Evolutionary conservation across 2,888 invertebrate genomes (phyloP), one percentile per base, ranked within the genome.

Genomic region (Agrotis segetum): DNA sequence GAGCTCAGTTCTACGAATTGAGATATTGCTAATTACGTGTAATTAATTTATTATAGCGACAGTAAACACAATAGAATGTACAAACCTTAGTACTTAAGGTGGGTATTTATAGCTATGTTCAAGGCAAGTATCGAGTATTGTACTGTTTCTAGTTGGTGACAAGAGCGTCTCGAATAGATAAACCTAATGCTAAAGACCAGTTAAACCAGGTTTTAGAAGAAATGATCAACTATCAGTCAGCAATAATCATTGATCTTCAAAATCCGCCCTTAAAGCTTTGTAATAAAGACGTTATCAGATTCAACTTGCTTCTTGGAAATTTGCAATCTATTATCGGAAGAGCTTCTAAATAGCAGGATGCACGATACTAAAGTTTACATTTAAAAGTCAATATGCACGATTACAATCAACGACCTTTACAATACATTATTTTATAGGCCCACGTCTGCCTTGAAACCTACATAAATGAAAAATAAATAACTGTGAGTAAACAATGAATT

Each of bases 401-500:
- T 16, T 16, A 44, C 47, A 1, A 46, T 58, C 14, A 40, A 17
- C 14, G 71, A 77, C 71, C 77, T 77, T 77, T 47, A 65, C 21
- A 71, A 71, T 50, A 50, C 52, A 77, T 46, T 63, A 13, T 52
- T 71, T 77, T 71, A 77, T 65, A 55, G 77, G 46, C n/a, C 29
- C 44, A 44, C 47, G 67, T 24, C 47, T 56, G n/a, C 81, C 73
- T 81, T 77, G 77, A 77, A 74, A 50, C 13, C 44, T 62, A 62
- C 40, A 17, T 58, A 55, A 49, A 58, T 61, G 50, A 9, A 58
- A 69, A 66, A 77, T 63, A 66, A 67, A 78, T 29, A 60, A 21
- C 68, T 40, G n/a, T 34, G 60, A 68, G 65, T 72, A 72, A 67
- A 79, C 72, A 67, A 79, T 67, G 50, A 47, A 62, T 68, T 82